phyloP scores from a whole-genome alignment of 2,797 vertebrate species.

The Fistularia commersonii region DNA sequence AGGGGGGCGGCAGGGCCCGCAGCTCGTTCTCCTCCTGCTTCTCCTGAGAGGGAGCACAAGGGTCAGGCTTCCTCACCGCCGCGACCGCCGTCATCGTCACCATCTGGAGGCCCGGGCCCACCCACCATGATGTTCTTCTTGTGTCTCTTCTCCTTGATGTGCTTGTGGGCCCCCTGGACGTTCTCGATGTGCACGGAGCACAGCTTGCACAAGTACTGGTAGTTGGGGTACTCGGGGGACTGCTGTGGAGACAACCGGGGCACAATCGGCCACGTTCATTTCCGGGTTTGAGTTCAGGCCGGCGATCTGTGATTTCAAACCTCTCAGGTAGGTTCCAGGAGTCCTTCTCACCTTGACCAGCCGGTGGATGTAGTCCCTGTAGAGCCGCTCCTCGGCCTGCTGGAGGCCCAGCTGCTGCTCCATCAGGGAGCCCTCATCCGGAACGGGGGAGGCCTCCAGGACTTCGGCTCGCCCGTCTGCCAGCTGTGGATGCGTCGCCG shows the following conservation, averaged over 20 bases:
- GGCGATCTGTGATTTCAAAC: too few relatives aligned
- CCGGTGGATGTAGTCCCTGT: slow-evolving; percentile 93
- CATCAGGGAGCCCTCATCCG: slow-evolving; percentile 79
- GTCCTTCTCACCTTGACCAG: slow-evolving; percentile 82
- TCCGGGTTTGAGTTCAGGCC: too few relatives aligned
- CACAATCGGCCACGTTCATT: too few relatives aligned
- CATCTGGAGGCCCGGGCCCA: not conserved
- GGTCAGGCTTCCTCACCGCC: too few relatives aligned
- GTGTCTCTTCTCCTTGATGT: slow-evolving; percentile 98
- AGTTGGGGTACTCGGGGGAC: slow-evolving; percentile 93
- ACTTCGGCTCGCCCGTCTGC: slow-evolving; percentile 34
- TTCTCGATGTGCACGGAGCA: slow-evolving; percentile 97
- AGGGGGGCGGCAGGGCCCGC: slow-evolving; percentile 84
- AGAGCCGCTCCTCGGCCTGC: slow-evolving; percentile 94
- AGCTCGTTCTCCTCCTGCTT: slow-evolving; percentile 97
- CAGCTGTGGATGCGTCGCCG: slow-evolving; percentile 36
- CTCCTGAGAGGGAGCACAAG: slow-evolving; percentile 71
- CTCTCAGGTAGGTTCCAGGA: too few relatives aligned
- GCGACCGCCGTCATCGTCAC: too few relatives aligned
- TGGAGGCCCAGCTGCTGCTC: slow-evolving; percentile 95
- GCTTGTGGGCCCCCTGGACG: slow-evolving; percentile 96
- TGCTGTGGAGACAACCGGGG: slow-evolving; percentile 71
- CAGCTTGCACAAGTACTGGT: slow-evolving; percentile 95
- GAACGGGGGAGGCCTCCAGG: slow-evolving; percentile 22
- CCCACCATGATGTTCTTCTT: slow-evolving; percentile 95